phyloP scores from a whole-genome alignment of 2,797 vertebrate genomes.

The Semotilus atromaculatus region DNA sequence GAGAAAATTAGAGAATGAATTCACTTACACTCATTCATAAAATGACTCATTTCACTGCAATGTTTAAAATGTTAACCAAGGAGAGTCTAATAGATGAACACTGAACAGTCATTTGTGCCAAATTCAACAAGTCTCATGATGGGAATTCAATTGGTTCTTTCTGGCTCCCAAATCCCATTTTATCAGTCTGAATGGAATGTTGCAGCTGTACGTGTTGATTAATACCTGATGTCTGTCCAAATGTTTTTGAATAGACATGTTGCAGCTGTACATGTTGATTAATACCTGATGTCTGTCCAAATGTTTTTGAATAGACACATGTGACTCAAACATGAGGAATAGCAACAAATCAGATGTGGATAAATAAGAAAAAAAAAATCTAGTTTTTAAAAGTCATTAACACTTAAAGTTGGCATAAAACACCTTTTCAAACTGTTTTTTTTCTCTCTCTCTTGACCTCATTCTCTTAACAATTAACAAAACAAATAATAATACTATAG shows the following conservation, averaged over 20 bases:
- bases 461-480: background rate
- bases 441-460: too few relatives aligned
- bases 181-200: slow-evolving; percentile 25
- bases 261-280: too few relatives aligned
- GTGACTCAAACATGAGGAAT: background rate
- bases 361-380: background rate
- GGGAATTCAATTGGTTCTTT: background rate
- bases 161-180: slow-evolving; percentile 17
- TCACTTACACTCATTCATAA: background rate
- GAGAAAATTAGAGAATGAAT: slow-evolving; percentile 48
- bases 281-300: slow-evolving; percentile 1
- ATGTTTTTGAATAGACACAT: background rate
- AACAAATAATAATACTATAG: background rate
- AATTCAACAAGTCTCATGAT: background rate
- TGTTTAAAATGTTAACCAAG: slow-evolving; percentile 8
- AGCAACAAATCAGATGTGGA: background rate
- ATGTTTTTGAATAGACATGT: background rate
- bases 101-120: background rate
- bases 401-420: background rate
- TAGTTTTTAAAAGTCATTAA: background rate
- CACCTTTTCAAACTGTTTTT: background rate
- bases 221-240: slow-evolving; percentile 1
- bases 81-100: background rate
- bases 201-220: slow-evolving; percentile 10
- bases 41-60: background rate